Conservation (phyloP, 2,797 vertebrate species). For the Limnodromus scolopaceus region DNA sequence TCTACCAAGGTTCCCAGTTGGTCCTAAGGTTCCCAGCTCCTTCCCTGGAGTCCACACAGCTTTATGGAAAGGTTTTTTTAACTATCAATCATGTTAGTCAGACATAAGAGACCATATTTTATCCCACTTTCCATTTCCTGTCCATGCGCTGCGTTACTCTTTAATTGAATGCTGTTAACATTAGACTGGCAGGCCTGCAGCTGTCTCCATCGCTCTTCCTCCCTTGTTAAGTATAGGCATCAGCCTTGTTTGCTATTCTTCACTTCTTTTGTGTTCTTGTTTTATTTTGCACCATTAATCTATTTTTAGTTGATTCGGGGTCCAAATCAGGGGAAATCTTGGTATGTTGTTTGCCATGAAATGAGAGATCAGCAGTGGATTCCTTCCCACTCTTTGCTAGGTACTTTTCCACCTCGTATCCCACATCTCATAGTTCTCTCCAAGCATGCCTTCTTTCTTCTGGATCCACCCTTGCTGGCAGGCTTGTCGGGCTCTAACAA, state of each 20-base stretch:
- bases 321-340: background rate
- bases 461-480: slow-evolving; percentile 39
- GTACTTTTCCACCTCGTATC: background rate
- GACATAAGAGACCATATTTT: background rate
- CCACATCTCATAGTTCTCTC: background rate
- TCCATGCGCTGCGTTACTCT: background rate
- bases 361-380: background rate
- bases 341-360: background rate
- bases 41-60: background rate
- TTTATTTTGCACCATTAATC: background rate
- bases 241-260: background rate
- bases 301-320: background rate
- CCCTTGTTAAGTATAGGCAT: background rate
- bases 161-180: background rate
- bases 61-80: background rate
- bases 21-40: background rate
- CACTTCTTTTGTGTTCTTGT: background rate
- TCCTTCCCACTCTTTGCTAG: background rate
- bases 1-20: background rate
- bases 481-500: slow-evolving; percentile 10
- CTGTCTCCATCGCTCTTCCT: background rate
- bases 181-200: background rate
- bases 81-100: background rate
- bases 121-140: background rate
- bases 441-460: slow-evolving; percentile 8